Evolutionary conservation across 2,113 vertebrate species (phyloP).

Genomic region (Acanthochromis polyacanthus): DNA sequence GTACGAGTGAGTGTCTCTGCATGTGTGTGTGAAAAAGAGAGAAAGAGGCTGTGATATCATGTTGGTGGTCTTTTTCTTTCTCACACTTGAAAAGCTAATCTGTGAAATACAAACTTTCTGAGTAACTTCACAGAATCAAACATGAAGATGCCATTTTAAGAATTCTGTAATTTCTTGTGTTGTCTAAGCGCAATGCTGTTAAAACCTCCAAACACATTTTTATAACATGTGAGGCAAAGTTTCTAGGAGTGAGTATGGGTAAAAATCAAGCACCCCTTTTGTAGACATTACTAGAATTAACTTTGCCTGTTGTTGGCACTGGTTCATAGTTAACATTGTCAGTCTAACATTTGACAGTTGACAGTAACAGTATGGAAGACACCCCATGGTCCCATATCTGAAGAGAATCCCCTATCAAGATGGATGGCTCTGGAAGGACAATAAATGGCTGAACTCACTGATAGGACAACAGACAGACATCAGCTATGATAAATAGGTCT

Average conservation of each 20-base stretch:
- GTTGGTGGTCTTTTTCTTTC: conserved; percentile 72
- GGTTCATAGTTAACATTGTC: conserved; percentile 35
- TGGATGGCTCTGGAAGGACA: conserved; percentile 68
- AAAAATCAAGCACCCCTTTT: background rate
- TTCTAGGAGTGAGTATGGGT: background rate
- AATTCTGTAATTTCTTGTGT: conserved; percentile 9
- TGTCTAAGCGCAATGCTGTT: background rate
- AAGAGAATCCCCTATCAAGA: conserved; percentile 77
- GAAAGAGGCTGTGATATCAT: conserved; percentile 28
- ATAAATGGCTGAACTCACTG: conserved; percentile 65
- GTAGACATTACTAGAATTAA: background rate
- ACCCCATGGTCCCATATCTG: conserved; percentile 73
- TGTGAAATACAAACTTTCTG: conserved; percentile 22
- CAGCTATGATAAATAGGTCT: conserved; percentile 61
- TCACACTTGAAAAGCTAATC: conserved; percentile 69
- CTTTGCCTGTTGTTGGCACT: background rate
- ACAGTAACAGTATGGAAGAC: conserved; percentile 80
- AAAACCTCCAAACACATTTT: background rate
- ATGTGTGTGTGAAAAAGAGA: conserved; percentile 22
- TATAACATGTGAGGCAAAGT: background rate
- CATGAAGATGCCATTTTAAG: background rate
- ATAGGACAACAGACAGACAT: conserved; percentile 72
- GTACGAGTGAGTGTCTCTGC: conserved; percentile 41
- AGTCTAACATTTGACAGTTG: conserved; percentile 64
- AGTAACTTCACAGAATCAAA: background rate